phyloP scores from a whole-genome alignment of 1,140 invertebrate species.

The Brachionus plicatilis region DNA sequence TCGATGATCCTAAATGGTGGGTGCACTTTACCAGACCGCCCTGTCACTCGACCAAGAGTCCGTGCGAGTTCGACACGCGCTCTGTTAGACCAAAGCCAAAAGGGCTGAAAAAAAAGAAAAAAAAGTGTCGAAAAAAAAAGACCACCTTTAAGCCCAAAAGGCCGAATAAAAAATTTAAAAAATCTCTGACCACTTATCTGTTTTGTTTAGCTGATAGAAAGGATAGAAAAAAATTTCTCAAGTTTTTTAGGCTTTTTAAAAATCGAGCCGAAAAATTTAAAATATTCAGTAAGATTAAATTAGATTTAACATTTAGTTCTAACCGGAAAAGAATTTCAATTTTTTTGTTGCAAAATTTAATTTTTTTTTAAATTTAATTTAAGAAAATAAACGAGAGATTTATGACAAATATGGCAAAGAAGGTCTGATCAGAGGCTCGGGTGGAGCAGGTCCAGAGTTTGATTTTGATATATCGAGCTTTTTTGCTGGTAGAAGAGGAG shows the following conservation, averaged over 20 bases:
- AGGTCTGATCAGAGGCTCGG: constrained; percentile 68
- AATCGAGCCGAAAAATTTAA: background rate
- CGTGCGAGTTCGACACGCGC: background rate
- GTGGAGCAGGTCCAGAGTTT: constrained; percentile 44
- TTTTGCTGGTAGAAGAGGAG: background rate
- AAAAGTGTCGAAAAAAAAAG: background rate
- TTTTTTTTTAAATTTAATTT: background rate
- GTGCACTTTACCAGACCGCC: background rate
- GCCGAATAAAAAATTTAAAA: background rate
- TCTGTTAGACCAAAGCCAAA: background rate
- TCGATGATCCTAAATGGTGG: constrained; percentile 27
- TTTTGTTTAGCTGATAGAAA: background rate
- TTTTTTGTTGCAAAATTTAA: background rate
- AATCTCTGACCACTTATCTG: background rate
- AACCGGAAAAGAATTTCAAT: background rate
- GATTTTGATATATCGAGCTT: background rate
- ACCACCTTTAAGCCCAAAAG: background rate
- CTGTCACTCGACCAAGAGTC: background rate
- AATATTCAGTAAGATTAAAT: constrained; percentile 5
- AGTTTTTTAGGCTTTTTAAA: background rate
- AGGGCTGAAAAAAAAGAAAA: background rate
- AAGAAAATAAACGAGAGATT: constrained; percentile 80
- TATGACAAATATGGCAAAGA: constrained; percentile 95
- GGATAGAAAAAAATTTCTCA: background rate
- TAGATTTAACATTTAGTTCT: background rate